These are phyloP conservation scores for Hylaeus anthracinus DNA, from an alignment of 1,140 invertebrate genomes.

Conservation along the genomic window DNA sequence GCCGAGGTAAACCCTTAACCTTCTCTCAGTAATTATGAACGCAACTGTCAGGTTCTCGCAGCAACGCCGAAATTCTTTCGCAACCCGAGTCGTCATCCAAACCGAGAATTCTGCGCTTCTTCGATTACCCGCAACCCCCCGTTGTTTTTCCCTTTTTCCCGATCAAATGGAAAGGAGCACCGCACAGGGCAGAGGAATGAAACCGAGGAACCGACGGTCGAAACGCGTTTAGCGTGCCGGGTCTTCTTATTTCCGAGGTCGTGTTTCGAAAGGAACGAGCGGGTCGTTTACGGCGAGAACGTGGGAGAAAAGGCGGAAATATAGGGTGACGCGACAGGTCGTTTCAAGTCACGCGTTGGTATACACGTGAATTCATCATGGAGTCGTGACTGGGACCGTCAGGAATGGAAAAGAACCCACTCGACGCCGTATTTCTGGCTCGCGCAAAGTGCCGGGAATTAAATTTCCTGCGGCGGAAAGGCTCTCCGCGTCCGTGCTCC, in stretches of 20 bases:
- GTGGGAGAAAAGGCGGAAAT: neutral
- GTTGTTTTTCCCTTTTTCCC: neutral
- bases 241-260: neutral
- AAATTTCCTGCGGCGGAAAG: constrained; percentile 45
- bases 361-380: constrained; percentile 40
- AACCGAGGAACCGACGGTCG: neutral
- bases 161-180: neutral
- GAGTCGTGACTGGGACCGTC: constrained; percentile 38
- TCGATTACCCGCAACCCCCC: too few species aligned
- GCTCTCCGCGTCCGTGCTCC: constrained; percentile 2
- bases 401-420: constrained; percentile 46
- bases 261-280: neutral
- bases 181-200: too few species aligned
- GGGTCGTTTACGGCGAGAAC: neutral
- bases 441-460: constrained; percentile 51
- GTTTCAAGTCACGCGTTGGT: constrained; percentile 34
- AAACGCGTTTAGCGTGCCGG: neutral
- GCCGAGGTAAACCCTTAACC: too few species aligned
- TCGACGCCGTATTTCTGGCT: constrained; percentile 48
- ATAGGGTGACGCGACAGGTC: constrained; percentile 18
- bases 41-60: too few species aligned
- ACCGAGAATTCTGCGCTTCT: too few species aligned
- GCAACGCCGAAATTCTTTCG: too few species aligned
- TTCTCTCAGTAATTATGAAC: too few species aligned
- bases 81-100: too few species aligned